Evolutionary conservation across 2,888 invertebrate genomes (phyloP).

Genomic region (Palloptera scutellata): DNA sequence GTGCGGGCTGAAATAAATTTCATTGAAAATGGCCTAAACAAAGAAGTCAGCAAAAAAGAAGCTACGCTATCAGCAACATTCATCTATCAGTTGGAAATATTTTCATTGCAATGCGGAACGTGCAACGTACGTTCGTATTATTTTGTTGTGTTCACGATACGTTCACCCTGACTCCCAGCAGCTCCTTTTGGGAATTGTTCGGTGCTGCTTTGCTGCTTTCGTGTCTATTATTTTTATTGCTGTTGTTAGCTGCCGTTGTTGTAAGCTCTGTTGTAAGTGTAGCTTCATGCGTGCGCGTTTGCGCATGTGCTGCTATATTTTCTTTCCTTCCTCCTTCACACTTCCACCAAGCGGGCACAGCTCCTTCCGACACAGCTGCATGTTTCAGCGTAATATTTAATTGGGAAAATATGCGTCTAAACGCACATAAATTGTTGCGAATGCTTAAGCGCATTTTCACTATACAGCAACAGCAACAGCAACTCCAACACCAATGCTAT

Average conservation of each 20-base stretch:
- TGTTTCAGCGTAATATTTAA: constrained; percentile 63
- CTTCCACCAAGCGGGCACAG: constrained; percentile 9
- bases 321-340: neutral
- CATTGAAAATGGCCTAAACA: constrained; percentile 23
- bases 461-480: too few species aligned
- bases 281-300: neutral
- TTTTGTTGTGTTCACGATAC: neutral
- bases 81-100: constrained; percentile 43
- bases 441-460: constrained; percentile 44
- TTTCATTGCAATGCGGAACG: too few species aligned
- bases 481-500: too few species aligned
- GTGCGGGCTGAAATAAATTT: constrained; percentile 50
- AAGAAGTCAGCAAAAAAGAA: constrained; percentile 35
- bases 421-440: constrained; percentile 60
- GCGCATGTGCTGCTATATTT: neutral
- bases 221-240: neutral
- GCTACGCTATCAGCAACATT: constrained; percentile 55
- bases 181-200: neutral
- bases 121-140: too few species aligned
- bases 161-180: neutral
- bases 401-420: constrained; percentile 63
- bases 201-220: neutral
- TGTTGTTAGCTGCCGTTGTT: neutral
- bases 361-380: constrained; percentile 50
- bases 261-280: neutral